Conservation (phyloP, 2,797 vertebrate genomes). For the Champsocephalus esox region DNA sequence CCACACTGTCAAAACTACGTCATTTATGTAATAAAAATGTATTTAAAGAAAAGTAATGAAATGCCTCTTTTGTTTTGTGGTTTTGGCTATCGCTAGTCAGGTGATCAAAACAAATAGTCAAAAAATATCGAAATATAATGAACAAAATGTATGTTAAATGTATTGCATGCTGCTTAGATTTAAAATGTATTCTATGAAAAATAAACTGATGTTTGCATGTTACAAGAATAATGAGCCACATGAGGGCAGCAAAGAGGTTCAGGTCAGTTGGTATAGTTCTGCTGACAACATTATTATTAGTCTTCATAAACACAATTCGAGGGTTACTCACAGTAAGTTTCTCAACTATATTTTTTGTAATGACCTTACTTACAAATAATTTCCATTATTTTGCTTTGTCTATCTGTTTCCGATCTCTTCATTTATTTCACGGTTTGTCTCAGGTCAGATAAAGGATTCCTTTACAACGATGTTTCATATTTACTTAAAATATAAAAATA, state of each 20-base stretch:
- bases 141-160: not conserved
- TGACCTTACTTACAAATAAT: too few species aligned
- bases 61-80: constrained; percentile 19
- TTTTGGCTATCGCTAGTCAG: not conserved
- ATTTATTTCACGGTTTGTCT: not conserved
- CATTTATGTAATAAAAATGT: constrained; percentile 81
- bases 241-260: constrained; percentile 39
- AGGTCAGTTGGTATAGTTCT: too few species aligned
- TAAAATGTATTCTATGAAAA: not conserved
- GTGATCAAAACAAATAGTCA: not conserved
- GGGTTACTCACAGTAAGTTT: not conserved
- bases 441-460: not conserved
- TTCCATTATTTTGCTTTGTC: not conserved
- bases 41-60: constrained; percentile 65
- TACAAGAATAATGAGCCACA: not conserved
- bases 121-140: not conserved
- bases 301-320: not conserved
- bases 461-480: not conserved
- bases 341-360: too few species aligned
- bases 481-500: not conserved
- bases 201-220: not conserved
- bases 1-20: constrained; percentile 46
- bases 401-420: not conserved
- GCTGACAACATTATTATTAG: not conserved
- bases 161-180: not conserved